A percentile compares a stretch with the other conserved stretches of the same genome.
Conservation (phyloP, 2,113 vertebrate species). For the Poeciliopsis turrubarensis region DNA sequence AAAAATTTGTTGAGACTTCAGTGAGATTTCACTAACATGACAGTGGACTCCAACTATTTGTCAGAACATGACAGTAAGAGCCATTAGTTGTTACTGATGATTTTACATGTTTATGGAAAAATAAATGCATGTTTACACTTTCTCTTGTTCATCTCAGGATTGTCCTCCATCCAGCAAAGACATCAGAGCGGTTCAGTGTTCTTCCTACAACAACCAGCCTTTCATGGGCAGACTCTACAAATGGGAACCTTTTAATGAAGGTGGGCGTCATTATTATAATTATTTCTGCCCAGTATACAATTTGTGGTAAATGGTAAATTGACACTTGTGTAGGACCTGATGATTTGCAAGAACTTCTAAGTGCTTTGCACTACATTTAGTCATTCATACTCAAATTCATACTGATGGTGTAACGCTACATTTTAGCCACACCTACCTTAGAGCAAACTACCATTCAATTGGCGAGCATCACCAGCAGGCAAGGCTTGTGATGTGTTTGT, state of each 20-base stretch:
- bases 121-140: slow-evolving; percentile 36
- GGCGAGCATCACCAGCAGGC: too few relatives aligned
- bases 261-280: slow-evolving; percentile 74
- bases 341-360: too few relatives aligned
- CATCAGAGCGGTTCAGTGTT: slow-evolving; percentile 90
- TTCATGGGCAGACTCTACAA: slow-evolving; percentile 97
- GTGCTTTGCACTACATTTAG: too few relatives aligned
- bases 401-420: too few relatives aligned
- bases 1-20: slow-evolving; percentile 37
- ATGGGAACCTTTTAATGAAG: slow-evolving; percentile 96
- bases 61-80: not conserved
- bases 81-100: slow-evolving; percentile 2
- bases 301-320: too few relatives aligned
- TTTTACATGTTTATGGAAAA: slow-evolving; percentile 17
- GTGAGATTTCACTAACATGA: slow-evolving; percentile 24
- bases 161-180: slow-evolving; percentile 88
- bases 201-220: slow-evolving; percentile 91
- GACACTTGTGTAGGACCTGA: too few relatives aligned
- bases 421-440: too few relatives aligned
- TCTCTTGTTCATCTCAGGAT: slow-evolving; percentile 74
- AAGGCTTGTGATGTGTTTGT: too few relatives aligned
- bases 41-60: not conserved
- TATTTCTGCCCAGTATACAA: too few relatives aligned
- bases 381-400: too few relatives aligned
- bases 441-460: too few relatives aligned